phyloP scores from a whole-genome alignment of 2,113 vertebrate genomes.

The Larimichthys crocea region DNA sequence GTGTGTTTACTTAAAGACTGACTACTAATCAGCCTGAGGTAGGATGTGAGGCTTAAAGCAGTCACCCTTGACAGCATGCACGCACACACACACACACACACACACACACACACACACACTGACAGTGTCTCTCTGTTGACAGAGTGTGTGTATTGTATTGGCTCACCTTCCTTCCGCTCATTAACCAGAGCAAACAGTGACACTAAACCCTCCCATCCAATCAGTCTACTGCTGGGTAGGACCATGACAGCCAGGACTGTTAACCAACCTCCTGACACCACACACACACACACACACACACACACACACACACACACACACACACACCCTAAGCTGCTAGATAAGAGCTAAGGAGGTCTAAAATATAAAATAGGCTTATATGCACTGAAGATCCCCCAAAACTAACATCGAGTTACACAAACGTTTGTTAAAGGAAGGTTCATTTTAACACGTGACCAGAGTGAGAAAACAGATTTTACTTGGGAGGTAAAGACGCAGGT shows the following conservation, averaged over 20 bases:
- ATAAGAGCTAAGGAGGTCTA: constrained; percentile 12
- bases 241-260: constrained; percentile 54
- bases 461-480: background rate
- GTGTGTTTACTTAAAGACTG: constrained; percentile 81
- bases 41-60: constrained; percentile 68
- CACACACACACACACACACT: constrained; percentile 25
- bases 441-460: background rate
- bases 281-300: constrained; percentile 15
- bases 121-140: constrained; percentile 44
- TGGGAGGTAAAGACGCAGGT: too few species aligned
- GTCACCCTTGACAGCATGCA: constrained; percentile 39
- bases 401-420: background rate
- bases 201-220: constrained; percentile 66
- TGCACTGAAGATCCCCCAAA: background rate
- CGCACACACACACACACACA: constrained; percentile 15
- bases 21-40: constrained; percentile 84
- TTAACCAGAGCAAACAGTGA: constrained; percentile 79
- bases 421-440: background rate
- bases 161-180: constrained; percentile 78
- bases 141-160: constrained; percentile 62
- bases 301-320: constrained; percentile 16
- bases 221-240: constrained; percentile 62
- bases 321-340: background rate
- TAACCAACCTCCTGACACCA: constrained; percentile 34
- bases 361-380: constrained; percentile 30